Conservation (phyloP, 2,797 vertebrate genomes). For the Enteromius afrohamiltoni region DNA sequence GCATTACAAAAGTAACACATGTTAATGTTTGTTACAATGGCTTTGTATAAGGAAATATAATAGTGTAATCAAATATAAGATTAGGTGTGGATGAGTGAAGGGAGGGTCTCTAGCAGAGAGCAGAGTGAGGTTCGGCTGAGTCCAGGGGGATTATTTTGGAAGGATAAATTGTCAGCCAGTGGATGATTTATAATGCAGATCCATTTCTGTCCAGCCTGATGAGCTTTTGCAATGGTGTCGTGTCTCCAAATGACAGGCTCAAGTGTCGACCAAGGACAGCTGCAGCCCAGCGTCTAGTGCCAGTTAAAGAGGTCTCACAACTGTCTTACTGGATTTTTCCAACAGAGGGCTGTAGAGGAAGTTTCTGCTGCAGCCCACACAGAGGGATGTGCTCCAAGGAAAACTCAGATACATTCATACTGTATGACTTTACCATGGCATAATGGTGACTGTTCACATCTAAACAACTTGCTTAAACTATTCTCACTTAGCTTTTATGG, state of each 20-base stretch:
- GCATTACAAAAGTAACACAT: background rate
- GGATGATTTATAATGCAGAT: slow-evolving; percentile 66
- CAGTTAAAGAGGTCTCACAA: slow-evolving; percentile 49
- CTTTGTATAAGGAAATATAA: slow-evolving; percentile 6
- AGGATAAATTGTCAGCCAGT: slow-evolving; percentile 49
- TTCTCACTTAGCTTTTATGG: slow-evolving; percentile 57
- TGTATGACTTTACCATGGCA: slow-evolving; percentile 18
- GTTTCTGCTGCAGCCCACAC: slow-evolving; percentile 28
- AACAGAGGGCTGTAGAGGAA: slow-evolving; percentile 46
- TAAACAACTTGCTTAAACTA: slow-evolving; percentile 47
- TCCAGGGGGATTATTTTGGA: slow-evolving; percentile 64
- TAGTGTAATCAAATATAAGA: slow-evolving; percentile 18
- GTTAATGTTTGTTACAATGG: background rate
- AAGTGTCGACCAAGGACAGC: slow-evolving; percentile 74
- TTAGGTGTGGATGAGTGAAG: background rate
- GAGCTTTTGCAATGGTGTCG: slow-evolving; percentile 69
- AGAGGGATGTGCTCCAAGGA: background rate
- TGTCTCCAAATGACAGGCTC: slow-evolving; percentile 70
- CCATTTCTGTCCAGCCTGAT: slow-evolving; percentile 62
- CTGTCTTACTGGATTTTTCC: slow-evolving; percentile 20
- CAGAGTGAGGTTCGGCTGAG: slow-evolving; percentile 38
- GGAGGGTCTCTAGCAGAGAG: slow-evolving; percentile 22
- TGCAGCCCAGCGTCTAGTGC: slow-evolving; percentile 69
- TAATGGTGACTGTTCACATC: slow-evolving; percentile 19
- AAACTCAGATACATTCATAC: slow-evolving; percentile 23